A percentile compares a stretch with the other conserved stretches of the same genome.
phyloP scores from a whole-genome alignment of 2,888 invertebrate species.

The Parnassius orleans region DNA sequence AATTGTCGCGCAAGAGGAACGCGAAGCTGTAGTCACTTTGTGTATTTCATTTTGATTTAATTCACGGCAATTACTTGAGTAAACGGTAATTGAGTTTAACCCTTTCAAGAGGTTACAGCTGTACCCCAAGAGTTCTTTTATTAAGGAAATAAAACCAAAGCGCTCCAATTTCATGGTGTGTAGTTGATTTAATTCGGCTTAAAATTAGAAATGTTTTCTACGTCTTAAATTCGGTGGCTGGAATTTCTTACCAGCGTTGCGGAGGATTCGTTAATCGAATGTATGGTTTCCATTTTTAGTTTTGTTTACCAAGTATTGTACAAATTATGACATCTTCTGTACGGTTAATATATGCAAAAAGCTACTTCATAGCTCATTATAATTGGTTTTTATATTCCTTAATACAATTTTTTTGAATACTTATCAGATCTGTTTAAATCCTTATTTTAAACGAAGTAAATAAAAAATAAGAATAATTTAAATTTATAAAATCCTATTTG shows the following conservation, averaged over 20 bases:
- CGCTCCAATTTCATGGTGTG: conserved; percentile 32
- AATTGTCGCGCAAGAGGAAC: conserved; percentile 44
- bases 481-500: no score
- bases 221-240: conserved; percentile 19
- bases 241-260: conserved; percentile 3
- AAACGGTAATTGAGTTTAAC: conserved; percentile 61
- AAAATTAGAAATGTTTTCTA: conserved; percentile 25
- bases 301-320: no score
- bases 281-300: no score
- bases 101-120: conserved; percentile 38
- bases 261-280: no score
- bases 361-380: no score
- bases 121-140: conserved; percentile 37
- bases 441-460: no score
- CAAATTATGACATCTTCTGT: no score
- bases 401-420: no score
- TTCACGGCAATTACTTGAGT: conserved; percentile 55
- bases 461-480: no score
- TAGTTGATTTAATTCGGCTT: conserved; percentile 28
- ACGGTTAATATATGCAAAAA: no score
- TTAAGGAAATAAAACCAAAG: conserved; percentile 36
- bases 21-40: conserved; percentile 29
- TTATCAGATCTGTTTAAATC: no score
- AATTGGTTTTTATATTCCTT: no score
- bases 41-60: conserved; percentile 48